phyloP scores from a whole-genome alignment of 1,140 invertebrate genomes.

The Himalopsyche phryganea region DNA sequence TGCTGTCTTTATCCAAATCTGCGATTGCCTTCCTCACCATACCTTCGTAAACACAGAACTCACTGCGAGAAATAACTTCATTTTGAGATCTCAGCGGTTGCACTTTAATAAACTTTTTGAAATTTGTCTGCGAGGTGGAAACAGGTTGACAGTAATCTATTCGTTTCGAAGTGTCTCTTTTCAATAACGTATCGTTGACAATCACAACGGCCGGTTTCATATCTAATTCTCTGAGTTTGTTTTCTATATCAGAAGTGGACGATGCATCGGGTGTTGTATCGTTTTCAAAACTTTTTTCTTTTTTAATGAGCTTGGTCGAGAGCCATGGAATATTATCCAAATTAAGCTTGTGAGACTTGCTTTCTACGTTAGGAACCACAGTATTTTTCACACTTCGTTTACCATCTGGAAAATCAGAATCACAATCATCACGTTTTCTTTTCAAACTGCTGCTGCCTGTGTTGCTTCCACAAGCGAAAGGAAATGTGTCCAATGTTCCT shows the following conservation, averaged over 20 bases:
- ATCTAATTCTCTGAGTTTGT: conserved; percentile 24
- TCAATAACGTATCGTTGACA: conserved; percentile 24
- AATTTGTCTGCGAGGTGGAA: conserved; percentile 14
- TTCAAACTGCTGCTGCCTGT: conserved; percentile 2
- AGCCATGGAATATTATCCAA: too few relatives aligned
- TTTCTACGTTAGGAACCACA: too few relatives aligned
- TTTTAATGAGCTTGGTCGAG: not conserved
- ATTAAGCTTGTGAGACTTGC: too few relatives aligned
- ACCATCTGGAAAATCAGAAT: conserved; percentile 9
- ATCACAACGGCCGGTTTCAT: conserved; percentile 18
- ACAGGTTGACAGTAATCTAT: not conserved
- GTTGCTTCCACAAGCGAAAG: not conserved
- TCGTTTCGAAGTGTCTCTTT: not conserved
- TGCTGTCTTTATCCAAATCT: not conserved
- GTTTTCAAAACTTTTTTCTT: not conserved
- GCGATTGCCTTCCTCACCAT: not conserved
- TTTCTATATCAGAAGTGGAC: not conserved
- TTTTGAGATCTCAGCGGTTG: conserved; percentile 16
- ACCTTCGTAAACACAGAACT: conserved; percentile 19
- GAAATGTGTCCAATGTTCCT: not conserved
- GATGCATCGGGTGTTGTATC: not conserved
- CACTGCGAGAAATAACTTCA: conserved; percentile 13
- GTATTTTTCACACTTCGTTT: not conserved
- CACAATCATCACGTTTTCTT: conserved; percentile 9
- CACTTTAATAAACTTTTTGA: conserved; percentile 29